These are phyloP conservation scores for Oscheius sp. DNA, from an alignment of 1,140 invertebrate species.

Conservation along the genomic window DNA sequence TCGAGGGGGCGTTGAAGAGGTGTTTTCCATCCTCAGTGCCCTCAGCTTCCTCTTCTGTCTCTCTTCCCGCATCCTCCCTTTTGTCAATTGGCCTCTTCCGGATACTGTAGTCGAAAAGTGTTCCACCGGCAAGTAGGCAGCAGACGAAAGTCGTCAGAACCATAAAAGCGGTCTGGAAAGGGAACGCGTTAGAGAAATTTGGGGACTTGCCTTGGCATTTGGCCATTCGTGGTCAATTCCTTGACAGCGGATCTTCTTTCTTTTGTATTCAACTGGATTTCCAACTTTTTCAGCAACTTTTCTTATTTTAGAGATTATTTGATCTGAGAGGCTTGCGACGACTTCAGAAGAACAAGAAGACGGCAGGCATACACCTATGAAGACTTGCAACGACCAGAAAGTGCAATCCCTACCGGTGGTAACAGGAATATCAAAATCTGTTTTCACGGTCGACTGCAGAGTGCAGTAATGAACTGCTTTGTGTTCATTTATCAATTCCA, in stretches of 20 bases:
- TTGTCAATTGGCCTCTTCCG: not conserved
- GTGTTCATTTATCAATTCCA: not conserved
- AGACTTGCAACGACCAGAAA: not conserved
- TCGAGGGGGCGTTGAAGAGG: constrained; percentile 8
- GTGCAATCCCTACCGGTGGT: not conserved
- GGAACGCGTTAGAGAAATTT: too few species aligned
- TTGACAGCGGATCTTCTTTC: not conserved
- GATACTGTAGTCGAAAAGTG: not conserved
- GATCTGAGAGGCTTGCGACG: not conserved
- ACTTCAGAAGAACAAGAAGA: not conserved
- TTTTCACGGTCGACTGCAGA: not conserved
- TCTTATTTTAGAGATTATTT: not conserved
- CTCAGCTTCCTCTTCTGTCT: not conserved
- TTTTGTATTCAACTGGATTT: not conserved
- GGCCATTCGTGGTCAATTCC: not conserved
- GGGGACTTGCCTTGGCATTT: not conserved
- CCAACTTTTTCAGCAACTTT: not conserved
- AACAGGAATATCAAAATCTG: too few species aligned
- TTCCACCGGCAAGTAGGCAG: not conserved
- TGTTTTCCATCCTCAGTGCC: not conserved
- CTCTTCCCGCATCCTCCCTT: not conserved
- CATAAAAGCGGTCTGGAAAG: too few species aligned
- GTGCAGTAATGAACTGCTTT: constrained; percentile 5
- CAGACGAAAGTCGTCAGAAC: not conserved
- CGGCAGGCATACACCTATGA: not conserved